Evolutionary conservation across 1,140 invertebrate genomes (phyloP).

Genomic region (Solen grandis): DNA sequence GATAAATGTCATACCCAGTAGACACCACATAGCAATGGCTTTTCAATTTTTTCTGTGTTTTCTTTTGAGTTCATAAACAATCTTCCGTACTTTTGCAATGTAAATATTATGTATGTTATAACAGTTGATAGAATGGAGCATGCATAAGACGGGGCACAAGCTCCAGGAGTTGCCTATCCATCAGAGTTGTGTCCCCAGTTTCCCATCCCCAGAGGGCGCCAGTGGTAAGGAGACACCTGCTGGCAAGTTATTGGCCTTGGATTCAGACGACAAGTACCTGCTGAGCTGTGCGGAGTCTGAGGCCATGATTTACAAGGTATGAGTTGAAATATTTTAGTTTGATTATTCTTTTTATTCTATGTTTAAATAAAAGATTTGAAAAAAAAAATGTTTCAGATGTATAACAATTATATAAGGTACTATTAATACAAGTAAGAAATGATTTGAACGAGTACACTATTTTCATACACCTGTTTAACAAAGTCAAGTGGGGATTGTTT

Average conservation of each 20-base stretch:
- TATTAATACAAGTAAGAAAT: no score
- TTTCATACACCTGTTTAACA: no score
- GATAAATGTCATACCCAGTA: no score
- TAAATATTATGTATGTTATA: no score
- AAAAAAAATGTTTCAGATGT: not conserved
- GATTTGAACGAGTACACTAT: no score
- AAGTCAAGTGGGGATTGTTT: no score
- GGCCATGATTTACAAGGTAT: conserved; percentile 85
- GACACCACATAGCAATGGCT: no score
- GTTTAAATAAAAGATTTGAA: not conserved
- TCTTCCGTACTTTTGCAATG: no score
- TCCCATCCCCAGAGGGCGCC: conserved; percentile 59
- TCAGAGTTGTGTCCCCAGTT: conserved; percentile 69
- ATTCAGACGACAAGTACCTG: conserved; percentile 84
- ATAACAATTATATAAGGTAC: not conserved
- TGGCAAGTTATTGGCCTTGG: conserved; percentile 84
- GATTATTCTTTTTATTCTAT: not conserved
- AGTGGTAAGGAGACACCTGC: conserved; percentile 68
- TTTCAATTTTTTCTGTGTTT: no score
- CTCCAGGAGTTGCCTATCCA: conserved; percentile 81
- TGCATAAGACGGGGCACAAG: conserved; percentile 82
- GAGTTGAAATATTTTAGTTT: not conserved
- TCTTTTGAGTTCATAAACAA: no score
- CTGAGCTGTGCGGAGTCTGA: conserved; percentile 84
- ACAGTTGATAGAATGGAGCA: conserved; percentile 83